Base-by-base conservation (phyloP, 2,888 invertebrate genomes). In the Drosophila emarginata region DNA sequence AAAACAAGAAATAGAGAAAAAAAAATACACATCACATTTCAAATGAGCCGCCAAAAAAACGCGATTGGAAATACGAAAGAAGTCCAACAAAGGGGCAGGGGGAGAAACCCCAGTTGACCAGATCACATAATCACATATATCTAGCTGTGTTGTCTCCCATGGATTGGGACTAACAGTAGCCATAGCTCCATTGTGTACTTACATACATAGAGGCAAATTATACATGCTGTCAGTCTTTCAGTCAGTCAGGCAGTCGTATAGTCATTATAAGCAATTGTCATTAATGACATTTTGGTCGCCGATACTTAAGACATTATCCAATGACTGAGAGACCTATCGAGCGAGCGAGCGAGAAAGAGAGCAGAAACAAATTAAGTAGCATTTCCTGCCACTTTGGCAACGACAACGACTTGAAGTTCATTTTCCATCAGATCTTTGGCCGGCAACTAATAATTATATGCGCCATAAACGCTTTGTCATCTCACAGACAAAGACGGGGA, bases 401-500 rank as follows among this genome's bases (percentile, higher is more conserved):
- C 40, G 12, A 58, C 14, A 39, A 12, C 57, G 18, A 56, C 12
- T 56, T 28, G 15, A 71, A 62, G 73, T 80, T 78, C 69, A 59
- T 78, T 74, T 72, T 61, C 67, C 77, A 79, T 66, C 66, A 60
- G 81, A 78, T 84, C 81, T 88, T 56, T 78, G 78, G 87, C 72
- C 80, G 87, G 85, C 87, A 78, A 65, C 65, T 77, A 73, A 84
- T 87, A 88, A 83, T 83, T 87, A 88, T 81, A 82, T 81, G 85
- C 87, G 85, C 85, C 70, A 87, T 85, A 83, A 88, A 71, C 87
- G 83, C 83, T 84, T 88, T 88, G 83, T 83, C 83, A 83, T 83
- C 86, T 75, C 73, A 26, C 18, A 26, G 57, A 39, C 64, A 52
- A 23, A 18, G 23, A 36, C 32, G 18, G 32, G 18, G 54, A 12